Conservation (phyloP, 2,888 invertebrate species). For the Orthosia incerta region DNA sequence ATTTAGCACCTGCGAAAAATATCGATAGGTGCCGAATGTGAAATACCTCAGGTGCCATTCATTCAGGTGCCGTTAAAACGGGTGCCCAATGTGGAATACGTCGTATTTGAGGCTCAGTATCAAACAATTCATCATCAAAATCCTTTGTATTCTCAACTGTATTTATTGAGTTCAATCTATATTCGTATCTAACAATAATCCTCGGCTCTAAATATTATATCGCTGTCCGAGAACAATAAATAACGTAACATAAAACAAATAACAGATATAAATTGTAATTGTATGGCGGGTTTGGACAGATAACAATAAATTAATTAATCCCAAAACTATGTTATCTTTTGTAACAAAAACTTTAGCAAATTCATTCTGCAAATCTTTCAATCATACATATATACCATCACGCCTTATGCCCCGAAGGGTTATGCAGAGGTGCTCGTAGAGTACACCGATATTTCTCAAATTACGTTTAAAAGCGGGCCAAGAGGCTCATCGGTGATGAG, state of each 20-base stretch:
- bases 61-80: too few species aligned
- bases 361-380: not conserved
- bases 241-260: slow-evolving; percentile 25
- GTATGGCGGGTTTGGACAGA: slow-evolving; percentile 9
- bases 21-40: too few species aligned
- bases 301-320: slow-evolving; percentile 34
- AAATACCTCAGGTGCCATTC: too few species aligned
- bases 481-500: too few species aligned
- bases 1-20: too few species aligned
- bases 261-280: slow-evolving; percentile 35
- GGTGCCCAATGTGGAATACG: too few species aligned
- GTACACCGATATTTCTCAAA: too few species aligned
- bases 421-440: too few species aligned
- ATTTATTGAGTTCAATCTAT: slow-evolving; percentile 10
- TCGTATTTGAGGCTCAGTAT: not conserved
- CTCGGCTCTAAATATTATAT: slow-evolving; percentile 26
- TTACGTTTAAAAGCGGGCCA: too few species aligned
- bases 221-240: slow-evolving; percentile 37
- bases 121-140: slow-evolving; percentile 20
- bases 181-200: slow-evolving; percentile 30
- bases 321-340: slow-evolving; percentile 28
- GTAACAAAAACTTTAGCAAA: slow-evolving; percentile 14
- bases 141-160: slow-evolving; percentile 13
- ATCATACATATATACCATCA: not conserved
- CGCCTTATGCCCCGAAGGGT: too few species aligned